These are phyloP conservation scores for Bradypodion pumilum DNA, from an alignment of 2,797 vertebrate genomes.

Conservation along the genomic window DNA sequence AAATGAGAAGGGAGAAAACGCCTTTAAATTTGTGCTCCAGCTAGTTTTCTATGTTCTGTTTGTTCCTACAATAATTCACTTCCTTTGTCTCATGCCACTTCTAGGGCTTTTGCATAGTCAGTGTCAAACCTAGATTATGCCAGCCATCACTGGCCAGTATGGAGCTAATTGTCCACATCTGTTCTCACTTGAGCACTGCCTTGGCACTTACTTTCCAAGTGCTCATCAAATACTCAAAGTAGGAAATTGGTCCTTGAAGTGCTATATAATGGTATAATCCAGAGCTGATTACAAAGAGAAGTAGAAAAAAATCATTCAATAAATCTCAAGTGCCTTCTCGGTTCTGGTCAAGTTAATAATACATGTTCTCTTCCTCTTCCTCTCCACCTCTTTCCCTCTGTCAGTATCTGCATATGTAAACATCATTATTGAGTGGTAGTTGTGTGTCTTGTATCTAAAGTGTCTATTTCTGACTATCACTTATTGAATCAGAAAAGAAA, in stretches of 20 bases:
- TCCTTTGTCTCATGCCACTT: too few species aligned
- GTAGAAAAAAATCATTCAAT: neutral
- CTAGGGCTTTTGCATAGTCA: neutral
- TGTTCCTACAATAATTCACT: neutral
- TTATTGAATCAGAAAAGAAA: constrained; percentile 9
- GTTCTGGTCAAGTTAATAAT: neutral
- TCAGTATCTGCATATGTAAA: neutral
- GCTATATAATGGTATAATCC: constrained; percentile 10
- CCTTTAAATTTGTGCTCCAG: neutral
- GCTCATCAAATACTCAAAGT: neutral
- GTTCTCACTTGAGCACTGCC: constrained; percentile 6
- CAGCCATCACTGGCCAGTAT: neutral
- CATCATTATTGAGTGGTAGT: neutral
- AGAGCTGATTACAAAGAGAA: neutral
- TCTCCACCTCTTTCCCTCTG: neutral
- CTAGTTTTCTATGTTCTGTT: neutral
- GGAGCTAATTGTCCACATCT: neutral
- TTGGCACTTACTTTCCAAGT: neutral
- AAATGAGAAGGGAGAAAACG: neutral
- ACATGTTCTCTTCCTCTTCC: neutral
- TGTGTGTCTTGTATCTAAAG: neutral
- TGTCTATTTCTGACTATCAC: neutral
- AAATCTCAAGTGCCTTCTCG: constrained; percentile 5
- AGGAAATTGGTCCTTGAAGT: constrained; percentile 11
- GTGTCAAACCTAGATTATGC: neutral